phyloP scores from a whole-genome alignment of 2,888 invertebrate species.

The Stegana nigrithorax region DNA sequence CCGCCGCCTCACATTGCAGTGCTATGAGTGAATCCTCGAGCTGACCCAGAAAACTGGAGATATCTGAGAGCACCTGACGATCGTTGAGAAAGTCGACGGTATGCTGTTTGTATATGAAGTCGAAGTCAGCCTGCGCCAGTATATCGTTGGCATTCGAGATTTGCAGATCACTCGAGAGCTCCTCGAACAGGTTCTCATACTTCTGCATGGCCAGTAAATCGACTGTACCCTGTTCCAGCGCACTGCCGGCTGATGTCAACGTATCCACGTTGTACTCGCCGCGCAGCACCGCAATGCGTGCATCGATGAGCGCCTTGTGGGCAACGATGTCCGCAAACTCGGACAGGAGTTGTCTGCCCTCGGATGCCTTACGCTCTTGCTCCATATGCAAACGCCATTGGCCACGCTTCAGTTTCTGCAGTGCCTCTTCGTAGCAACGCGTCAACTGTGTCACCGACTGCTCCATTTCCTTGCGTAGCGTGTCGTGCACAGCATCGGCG shows the following conservation, averaged over 20 bases:
- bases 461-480: slow-evolving; percentile 79
- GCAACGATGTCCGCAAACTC: slow-evolving; percentile 80
- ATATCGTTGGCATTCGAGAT: slow-evolving; percentile 59
- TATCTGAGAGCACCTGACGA: slow-evolving; percentile 55
- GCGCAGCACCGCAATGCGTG: slow-evolving; percentile 78
- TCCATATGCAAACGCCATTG: slow-evolving; percentile 70
- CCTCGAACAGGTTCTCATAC: slow-evolving; percentile 63
- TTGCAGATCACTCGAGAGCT: slow-evolving; percentile 58
- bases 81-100: slow-evolving; percentile 58
- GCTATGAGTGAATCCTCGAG: slow-evolving; percentile 57
- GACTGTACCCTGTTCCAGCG: slow-evolving; percentile 51
- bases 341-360: slow-evolving; percentile 71
- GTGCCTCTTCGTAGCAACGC: slow-evolving; percentile 75
- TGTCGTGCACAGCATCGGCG: slow-evolving; percentile 80
- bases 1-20: slow-evolving; percentile 48
- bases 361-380: slow-evolving; percentile 69
- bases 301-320: slow-evolving; percentile 81
- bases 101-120: slow-evolving; percentile 62
- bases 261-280: slow-evolving; percentile 58
- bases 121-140: slow-evolving; percentile 62
- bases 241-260: neutral
- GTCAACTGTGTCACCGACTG: slow-evolving; percentile 77
- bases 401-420: slow-evolving; percentile 72
- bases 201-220: slow-evolving; percentile 57
- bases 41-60: slow-evolving; percentile 54